Percentiles rank a stretch among this genome's conserved stretches.
Evolutionary conservation across 2,113 vertebrate species (phyloP).

Genomic region (Alligator sinensis): DNA sequence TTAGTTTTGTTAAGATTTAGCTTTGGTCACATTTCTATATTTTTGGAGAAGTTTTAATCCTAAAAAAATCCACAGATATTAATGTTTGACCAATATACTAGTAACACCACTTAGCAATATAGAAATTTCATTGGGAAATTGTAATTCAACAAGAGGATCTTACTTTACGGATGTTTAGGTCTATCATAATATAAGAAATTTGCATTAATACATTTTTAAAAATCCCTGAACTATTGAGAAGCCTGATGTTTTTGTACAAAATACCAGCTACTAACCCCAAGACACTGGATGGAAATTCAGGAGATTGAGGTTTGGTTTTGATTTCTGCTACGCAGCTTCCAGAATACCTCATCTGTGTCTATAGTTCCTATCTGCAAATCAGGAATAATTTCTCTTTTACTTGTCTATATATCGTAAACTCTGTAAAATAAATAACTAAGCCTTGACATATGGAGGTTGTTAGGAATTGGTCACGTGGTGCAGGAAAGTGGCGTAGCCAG

Average conservation of each 20-base stretch:
- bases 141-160: neutral
- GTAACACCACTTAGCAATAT: neutral
- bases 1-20: neutral
- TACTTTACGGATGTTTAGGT: neutral
- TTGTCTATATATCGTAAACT: neutral
- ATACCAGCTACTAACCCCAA: neutral
- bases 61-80: neutral
- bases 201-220: neutral
- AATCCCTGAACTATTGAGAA: neutral
- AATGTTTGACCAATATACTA: neutral
- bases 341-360: rapidly evolving
- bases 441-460: neutral
- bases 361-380: neutral
- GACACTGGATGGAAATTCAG: neutral
- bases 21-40: neutral
- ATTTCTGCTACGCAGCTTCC: neutral
- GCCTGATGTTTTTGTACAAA: no score
- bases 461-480: neutral
- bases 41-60: neutral
- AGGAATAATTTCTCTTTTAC: neutral
- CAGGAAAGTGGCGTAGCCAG: neutral
- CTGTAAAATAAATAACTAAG: neutral
- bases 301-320: neutral
- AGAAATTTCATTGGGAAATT: neutral
- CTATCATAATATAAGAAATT: neutral